Conservation (phyloP, 1,140 invertebrate species). For the Hycleus cichorii region DNA sequence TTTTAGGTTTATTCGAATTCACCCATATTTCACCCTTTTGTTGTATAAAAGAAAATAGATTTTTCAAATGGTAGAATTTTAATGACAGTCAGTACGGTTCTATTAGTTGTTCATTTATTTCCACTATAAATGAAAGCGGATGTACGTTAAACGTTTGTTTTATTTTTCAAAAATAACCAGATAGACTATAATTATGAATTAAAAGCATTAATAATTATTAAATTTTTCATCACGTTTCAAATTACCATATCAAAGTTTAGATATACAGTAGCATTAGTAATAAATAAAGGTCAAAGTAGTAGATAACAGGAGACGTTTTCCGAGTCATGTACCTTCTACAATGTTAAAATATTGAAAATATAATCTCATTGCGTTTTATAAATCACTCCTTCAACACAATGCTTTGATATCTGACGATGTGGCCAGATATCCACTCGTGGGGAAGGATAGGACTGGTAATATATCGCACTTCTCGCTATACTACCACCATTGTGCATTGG, state of each 20-base stretch:
- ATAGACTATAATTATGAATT: too few relatives aligned
- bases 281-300: too few relatives aligned
- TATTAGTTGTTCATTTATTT: neutral
- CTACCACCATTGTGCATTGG: slow-evolving; percentile 25
- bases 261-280: too few relatives aligned
- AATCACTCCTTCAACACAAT: slow-evolving; percentile 31
- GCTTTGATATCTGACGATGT: slow-evolving; percentile 28
- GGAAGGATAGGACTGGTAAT: slow-evolving; percentile 30
- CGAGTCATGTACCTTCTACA: slow-evolving; percentile 18
- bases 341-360: slow-evolving; percentile 28
- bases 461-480: slow-evolving; percentile 23
- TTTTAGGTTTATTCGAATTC: too few relatives aligned
- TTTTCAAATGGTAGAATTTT: slow-evolving; percentile 6
- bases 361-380: slow-evolving; percentile 31
- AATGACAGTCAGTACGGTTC: slow-evolving; percentile 9
- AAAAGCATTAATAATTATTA: too few relatives aligned
- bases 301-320: slow-evolving; percentile 22
- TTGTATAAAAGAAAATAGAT: slow-evolving; percentile 9
- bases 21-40: neutral
- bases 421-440: slow-evolving; percentile 28
- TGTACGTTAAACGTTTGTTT: too few relatives aligned
- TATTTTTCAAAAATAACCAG: too few relatives aligned
- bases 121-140: too few relatives aligned
- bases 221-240: too few relatives aligned
- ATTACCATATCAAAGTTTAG: too few relatives aligned